Base-by-base conservation (phyloP, 2,113 vertebrate species). In the Equus przewalskii region DNA sequence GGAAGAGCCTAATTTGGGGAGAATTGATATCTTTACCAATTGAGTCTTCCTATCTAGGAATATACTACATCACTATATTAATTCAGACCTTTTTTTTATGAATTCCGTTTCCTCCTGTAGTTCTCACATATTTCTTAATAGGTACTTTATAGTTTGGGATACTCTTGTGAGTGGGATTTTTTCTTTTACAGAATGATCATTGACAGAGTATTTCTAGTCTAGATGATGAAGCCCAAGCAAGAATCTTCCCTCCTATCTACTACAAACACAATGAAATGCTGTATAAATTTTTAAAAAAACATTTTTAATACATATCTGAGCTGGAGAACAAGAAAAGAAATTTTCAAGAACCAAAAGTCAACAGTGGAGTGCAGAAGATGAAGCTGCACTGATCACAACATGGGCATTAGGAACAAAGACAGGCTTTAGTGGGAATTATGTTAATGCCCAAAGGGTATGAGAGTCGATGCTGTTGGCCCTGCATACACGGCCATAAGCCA, bases 11-110 rank as follows among this genome's bases (percentile, higher is more conserved):
- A 80, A 51, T 58, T 65, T 86, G 65, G 26, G 3, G 18, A 84
- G 19, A 92, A 90, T 0, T 22, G 51, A 8, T 89, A 51, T 60
- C 33, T 79, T 92, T 86, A 90, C 11, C 46, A 84, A 79, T 2
- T 83, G n/a, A 83, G 46, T 83, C n/a, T 83, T 70, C 70, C 51
- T 4, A 64, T 54, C 24, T 54, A 36, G 46, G 36, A 83, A 62
- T 70, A 62, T 70, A 49, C 10, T n/a, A 9, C 19, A 85, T 85
- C 73, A 72, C 28, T 26, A 7, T 51, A 83, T 54, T 91, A 73
- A 87, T 21, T 92, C 44, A 83, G 54, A 81, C 64, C 60, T 60
- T 70, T 56, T 56, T 94, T 94, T 62, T 76, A 94, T 54, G 41
- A 76, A 76, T 92, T 94, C 30, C 82, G 62, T 67, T 87, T 86